phyloP scores from a whole-genome alignment of 2,113 vertebrate species.

The Rhynchopsitta pachyrhyncha region DNA sequence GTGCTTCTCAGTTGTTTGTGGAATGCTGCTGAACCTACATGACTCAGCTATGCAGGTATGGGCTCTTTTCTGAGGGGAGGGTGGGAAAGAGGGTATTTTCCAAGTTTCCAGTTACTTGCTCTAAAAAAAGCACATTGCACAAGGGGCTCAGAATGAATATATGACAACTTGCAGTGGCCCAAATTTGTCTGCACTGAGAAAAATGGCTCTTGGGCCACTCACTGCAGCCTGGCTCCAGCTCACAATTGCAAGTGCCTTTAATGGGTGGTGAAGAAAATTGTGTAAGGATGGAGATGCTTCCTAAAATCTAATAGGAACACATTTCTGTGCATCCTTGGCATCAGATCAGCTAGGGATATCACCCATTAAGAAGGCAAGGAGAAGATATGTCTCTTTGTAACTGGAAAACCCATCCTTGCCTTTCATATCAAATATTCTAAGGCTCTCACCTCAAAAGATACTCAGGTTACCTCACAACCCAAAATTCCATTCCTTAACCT shows the following conservation, averaged over 20 bases:
- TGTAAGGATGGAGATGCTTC: not conserved
- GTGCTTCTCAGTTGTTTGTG: not conserved
- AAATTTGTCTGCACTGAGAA: not conserved
- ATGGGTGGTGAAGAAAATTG: not conserved
- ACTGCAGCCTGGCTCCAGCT: not conserved
- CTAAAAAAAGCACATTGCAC: not conserved
- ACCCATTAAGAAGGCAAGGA: not conserved
- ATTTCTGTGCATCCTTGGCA: not conserved
- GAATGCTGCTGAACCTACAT: not conserved
- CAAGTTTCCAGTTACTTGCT: not conserved
- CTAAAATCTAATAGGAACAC: not conserved
- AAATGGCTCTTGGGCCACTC: not conserved
- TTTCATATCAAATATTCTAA: not conserved
- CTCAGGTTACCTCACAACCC: not conserved
- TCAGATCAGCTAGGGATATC: not conserved
- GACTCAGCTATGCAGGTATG: not conserved
- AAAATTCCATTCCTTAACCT: not conserved
- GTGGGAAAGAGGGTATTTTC: not conserved
- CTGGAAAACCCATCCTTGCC: not conserved
- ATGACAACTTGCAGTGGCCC: not conserved
- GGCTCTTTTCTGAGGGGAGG: not conserved
- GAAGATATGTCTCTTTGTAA: not conserved
- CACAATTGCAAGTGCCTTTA: not conserved
- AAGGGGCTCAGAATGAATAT: not conserved
- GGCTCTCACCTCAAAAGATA: not conserved